These are phyloP conservation scores for Diachasma alloeum DNA, from an alignment of 1,140 invertebrate species.

Conservation along the genomic window DNA sequence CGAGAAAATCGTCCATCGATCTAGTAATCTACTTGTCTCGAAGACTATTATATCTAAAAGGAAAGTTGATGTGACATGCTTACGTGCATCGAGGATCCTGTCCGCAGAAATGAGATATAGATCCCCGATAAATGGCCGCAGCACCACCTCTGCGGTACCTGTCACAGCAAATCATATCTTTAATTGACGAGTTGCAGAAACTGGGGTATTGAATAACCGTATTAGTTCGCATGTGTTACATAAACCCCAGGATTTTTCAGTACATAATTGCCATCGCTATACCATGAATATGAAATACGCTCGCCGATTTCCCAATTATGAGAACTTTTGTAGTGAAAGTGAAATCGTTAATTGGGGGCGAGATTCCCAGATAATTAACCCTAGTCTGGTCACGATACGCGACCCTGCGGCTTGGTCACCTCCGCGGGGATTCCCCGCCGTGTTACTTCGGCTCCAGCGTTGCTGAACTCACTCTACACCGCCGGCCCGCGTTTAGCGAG, in stretches of 20 bases:
- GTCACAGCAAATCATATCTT: neutral
- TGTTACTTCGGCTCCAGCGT: too few species aligned
- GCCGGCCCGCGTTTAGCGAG: too few species aligned
- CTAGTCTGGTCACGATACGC: too few species aligned
- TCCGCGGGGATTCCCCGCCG: too few species aligned
- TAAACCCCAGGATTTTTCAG: neutral
- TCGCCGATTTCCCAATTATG: neutral
- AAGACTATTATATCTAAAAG: neutral
- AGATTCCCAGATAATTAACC: neutral
- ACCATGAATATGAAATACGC: neutral
- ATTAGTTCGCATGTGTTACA: slow-evolving; percentile 18
- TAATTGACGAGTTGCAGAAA: neutral
- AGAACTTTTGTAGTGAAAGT: neutral
- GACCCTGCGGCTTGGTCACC: too few species aligned
- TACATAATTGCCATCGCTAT: neutral
- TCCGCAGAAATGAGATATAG: slow-evolving; percentile 75
- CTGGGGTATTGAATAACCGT: neutral
- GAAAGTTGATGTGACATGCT: slow-evolving; percentile 36
- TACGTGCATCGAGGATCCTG: slow-evolving; percentile 70
- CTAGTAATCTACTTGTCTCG: neutral
- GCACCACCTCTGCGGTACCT: slow-evolving; percentile 45
- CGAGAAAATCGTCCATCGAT: neutral
- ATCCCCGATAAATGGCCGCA: slow-evolving; percentile 43
- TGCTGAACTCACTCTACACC: too few species aligned
- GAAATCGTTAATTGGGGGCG: neutral